These are phyloP conservation scores for Deroptyus accipitrinus DNA, from an alignment of 2,113 vertebrate genomes.

Conservation along the genomic window DNA sequence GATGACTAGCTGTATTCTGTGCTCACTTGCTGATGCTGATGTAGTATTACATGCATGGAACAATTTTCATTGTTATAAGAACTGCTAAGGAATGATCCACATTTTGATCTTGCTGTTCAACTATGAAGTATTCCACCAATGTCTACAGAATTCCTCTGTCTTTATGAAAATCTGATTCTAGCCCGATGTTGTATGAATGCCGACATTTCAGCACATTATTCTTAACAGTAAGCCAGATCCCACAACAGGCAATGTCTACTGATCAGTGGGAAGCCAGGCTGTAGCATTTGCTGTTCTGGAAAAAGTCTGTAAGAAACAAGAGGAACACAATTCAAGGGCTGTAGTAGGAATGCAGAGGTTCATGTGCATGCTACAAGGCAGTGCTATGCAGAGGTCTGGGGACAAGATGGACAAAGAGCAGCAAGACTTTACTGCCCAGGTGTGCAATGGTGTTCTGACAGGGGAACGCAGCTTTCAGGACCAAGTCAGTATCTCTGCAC, in stretches of 20 bases:
- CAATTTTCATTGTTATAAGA: background rate
- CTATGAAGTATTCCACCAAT: background rate
- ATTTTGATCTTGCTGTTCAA: background rate
- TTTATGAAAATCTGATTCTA: background rate
- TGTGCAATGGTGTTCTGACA: background rate
- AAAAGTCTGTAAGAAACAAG: background rate
- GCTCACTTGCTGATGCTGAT: background rate
- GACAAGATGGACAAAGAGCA: background rate
- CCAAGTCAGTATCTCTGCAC: background rate
- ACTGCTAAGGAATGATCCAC: background rate
- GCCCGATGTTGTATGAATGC: fast-evolving
- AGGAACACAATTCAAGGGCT: background rate
- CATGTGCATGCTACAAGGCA: background rate
- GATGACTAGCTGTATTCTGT: background rate
- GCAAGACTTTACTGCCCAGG: background rate
- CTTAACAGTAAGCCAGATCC: background rate
- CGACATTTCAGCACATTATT: background rate
- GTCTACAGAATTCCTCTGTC: background rate
- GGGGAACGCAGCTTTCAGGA: background rate
- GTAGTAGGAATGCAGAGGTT: background rate
- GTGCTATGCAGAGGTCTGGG: background rate
- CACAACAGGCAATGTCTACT: background rate
- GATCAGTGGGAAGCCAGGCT: background rate
- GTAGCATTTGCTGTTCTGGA: background rate
- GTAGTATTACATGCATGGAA: background rate